Conservation (phyloP, 2,797 vertebrate species). For the Sebastes nivosus region DNA sequence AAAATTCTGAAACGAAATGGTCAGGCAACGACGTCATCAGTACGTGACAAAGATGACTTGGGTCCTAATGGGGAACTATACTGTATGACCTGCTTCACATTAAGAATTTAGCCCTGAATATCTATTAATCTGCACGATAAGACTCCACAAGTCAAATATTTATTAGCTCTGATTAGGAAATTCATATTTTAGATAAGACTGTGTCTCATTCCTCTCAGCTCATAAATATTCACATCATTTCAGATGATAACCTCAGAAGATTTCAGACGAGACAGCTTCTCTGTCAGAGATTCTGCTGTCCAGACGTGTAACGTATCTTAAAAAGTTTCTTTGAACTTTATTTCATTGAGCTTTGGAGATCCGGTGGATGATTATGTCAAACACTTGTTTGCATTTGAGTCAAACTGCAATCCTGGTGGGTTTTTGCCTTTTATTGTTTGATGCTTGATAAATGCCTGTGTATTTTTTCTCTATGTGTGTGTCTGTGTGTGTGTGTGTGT, state of each 20-base stretch:
- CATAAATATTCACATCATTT: constrained; percentile 82
- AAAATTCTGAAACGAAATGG: constrained; percentile 43
- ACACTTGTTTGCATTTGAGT: constrained; percentile 35
- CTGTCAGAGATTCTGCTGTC: constrained; percentile 69
- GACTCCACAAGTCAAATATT: constrained; percentile 86
- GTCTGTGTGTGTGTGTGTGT: neutral
- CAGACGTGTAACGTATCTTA: constrained; percentile 57
- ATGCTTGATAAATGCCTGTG: neutral
- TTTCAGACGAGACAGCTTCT: constrained; percentile 66
- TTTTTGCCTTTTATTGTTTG: constrained; percentile 7
- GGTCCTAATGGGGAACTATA: constrained; percentile 74
- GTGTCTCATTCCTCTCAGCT: constrained; percentile 77
- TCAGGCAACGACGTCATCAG: constrained; percentile 40
- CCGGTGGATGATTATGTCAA: constrained; percentile 16
- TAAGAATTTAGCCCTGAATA: constrained; percentile 84
- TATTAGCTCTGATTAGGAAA: constrained; percentile 87
- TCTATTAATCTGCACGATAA: constrained; percentile 83
- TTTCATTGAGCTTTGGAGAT: constrained; percentile 21
- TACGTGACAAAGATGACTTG: constrained; percentile 75
- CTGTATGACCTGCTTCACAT: constrained; percentile 75
- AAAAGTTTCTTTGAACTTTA: constrained; percentile 70
- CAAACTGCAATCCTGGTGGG: neutral
- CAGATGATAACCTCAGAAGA: constrained; percentile 76
- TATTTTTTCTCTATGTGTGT: neutral
- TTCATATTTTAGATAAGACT: constrained; percentile 86